These are phyloP conservation scores for Drosophila littoralis DNA, from an alignment of 1,140 invertebrate species.

Conservation along the genomic window DNA sequence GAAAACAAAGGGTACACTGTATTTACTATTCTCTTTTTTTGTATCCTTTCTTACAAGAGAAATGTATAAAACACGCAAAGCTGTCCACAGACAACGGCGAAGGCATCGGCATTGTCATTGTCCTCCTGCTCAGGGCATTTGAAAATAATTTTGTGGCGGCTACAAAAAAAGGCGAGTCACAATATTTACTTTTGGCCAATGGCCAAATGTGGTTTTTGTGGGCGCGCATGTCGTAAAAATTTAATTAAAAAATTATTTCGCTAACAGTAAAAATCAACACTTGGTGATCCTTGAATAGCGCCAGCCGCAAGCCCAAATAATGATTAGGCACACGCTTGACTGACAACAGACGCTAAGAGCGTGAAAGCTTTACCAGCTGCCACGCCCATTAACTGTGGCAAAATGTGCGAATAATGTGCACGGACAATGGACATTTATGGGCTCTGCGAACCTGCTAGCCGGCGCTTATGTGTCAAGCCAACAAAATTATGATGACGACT, in stretches of 20 bases:
- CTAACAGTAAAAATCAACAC: slow-evolving; percentile 78
- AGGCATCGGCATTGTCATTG: slow-evolving; percentile 22
- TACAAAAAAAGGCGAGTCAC: slow-evolving; percentile 49
- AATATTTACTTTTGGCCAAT: slow-evolving; percentile 40
- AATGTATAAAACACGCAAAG: slow-evolving; percentile 65
- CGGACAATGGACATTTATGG: slow-evolving; percentile 72
- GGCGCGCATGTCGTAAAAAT: slow-evolving; percentile 74
- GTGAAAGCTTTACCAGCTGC: slow-evolving; percentile 28
- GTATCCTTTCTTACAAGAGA: slow-evolving; percentile 51
- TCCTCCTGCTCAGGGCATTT: slow-evolving; percentile 23
- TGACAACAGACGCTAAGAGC: slow-evolving; percentile 29
- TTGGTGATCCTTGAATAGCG: slow-evolving; percentile 34
- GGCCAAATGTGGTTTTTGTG: slow-evolving; percentile 26
- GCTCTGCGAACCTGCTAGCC: slow-evolving; percentile 40
- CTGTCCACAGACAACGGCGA: slow-evolving; percentile 46
- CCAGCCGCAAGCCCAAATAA: slow-evolving; percentile 60
- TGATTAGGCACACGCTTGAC: slow-evolving; percentile 67
- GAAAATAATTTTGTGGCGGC: slow-evolving; percentile 24
- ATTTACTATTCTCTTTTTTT: slow-evolving; percentile 50
- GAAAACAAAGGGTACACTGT: slow-evolving; percentile 72
- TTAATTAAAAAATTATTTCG: slow-evolving; percentile 80
- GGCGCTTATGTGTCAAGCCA: slow-evolving; percentile 54
- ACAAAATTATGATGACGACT: slow-evolving; percentile 77
- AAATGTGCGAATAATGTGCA: slow-evolving; percentile 79
- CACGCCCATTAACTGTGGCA: slow-evolving; percentile 67